Percentiles rank a stretch among this genome's conserved stretches.
Conservation (phyloP, 1,140 invertebrate species). For the Araneus ventricosus region DNA sequence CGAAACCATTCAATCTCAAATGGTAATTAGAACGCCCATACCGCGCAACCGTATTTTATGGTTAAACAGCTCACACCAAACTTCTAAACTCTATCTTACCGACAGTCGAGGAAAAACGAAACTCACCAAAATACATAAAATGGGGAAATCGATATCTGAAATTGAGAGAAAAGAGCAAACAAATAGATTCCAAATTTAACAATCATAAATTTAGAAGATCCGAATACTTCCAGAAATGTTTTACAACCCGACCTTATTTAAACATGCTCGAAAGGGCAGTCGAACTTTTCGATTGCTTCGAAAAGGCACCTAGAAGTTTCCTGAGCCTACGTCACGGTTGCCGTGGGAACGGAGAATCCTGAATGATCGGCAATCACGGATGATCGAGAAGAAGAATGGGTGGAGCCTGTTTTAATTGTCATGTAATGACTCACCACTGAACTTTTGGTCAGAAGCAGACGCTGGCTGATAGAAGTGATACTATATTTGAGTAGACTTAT, state of each 20-base stretch:
- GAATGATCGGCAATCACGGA: conserved; percentile 64
- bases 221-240: no score
- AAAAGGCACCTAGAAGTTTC: conserved; percentile 34
- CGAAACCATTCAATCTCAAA: no score
- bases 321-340: conserved; percentile 31
- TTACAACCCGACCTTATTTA: not conserved
- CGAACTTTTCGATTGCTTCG: conserved; percentile 18
- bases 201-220: no score
- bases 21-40: no score
- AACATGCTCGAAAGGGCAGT: not conserved
- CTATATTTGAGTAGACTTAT: not conserved
- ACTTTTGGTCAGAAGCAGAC: conserved; percentile 7
- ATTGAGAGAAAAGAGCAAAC: no score
- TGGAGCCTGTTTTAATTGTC: conserved; percentile 41
- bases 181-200: no score
- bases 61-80: no score
- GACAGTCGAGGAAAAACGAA: no score
- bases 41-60: no score
- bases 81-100: no score
- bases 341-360: conserved; percentile 47
- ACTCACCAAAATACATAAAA: no score
- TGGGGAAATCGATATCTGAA: no score
- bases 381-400: conserved; percentile 41
- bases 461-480: not conserved
- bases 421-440: conserved; percentile 47